Evolutionary conservation across 2,888 invertebrate genomes (phyloP).

Genomic region (Latrodectus elegans): DNA sequence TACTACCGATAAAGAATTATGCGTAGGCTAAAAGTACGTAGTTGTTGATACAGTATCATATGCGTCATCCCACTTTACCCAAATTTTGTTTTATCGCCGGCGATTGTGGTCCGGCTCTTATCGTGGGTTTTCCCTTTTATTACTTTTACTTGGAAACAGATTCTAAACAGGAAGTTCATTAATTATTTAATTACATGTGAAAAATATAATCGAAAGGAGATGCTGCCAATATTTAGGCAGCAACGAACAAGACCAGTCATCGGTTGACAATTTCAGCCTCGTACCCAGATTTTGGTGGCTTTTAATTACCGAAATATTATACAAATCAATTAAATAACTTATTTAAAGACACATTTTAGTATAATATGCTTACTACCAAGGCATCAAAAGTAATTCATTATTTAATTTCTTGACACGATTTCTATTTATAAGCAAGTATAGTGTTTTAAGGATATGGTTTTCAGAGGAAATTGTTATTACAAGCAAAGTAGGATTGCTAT

Average conservation of each 20-base stretch:
- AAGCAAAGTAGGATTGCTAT: too few species aligned
- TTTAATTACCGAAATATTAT: too few species aligned
- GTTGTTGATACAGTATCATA: neutral
- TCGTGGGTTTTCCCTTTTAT: neutral
- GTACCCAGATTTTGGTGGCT: neutral
- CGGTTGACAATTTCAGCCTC: constrained; percentile 1
- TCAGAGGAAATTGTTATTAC: too few species aligned
- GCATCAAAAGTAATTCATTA: too few species aligned
- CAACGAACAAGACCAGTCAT: neutral
- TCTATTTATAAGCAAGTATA: too few species aligned
- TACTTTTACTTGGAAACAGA: constrained; percentile 9
- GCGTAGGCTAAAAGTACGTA: constrained; percentile 2
- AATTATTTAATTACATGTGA: constrained; percentile 22
- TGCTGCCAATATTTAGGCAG: too few species aligned
- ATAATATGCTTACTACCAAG: too few species aligned
- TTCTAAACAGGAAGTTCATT: constrained; percentile 24
- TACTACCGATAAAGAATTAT: constrained; percentile 14
- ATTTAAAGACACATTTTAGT: too few species aligned
- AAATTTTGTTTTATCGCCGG: neutral
- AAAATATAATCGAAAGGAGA: too few species aligned
- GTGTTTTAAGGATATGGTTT: too few species aligned
- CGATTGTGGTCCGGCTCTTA: neutral
- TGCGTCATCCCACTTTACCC: neutral
- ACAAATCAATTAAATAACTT: too few species aligned
- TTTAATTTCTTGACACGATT: too few species aligned